phyloP scores from a whole-genome alignment of 2,888 invertebrate species.

The Calephelis perditalis region DNA sequence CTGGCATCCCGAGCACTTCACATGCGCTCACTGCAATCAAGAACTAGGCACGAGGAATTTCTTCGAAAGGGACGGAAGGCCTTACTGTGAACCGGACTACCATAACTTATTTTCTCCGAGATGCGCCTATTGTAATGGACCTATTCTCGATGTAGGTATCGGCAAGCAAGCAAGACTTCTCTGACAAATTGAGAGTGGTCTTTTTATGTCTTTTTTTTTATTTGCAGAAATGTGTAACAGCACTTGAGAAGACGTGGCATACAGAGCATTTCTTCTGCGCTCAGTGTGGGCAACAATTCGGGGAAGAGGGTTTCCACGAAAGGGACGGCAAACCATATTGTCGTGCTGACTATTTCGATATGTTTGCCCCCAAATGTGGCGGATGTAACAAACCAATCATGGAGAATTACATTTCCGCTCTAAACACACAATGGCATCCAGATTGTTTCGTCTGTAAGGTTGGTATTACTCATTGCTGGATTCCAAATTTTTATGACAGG shows the following conservation, averaged over 20 bases:
- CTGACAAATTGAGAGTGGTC: not conserved
- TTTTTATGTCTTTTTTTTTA: constrained; percentile 29
- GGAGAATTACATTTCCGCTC: constrained; percentile 98
- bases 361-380: constrained; percentile 98
- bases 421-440: constrained; percentile 98
- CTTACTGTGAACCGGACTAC: constrained; percentile 99
- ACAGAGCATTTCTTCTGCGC: constrained; percentile 99
- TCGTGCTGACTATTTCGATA: constrained; percentile 96
- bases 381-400: constrained; percentile 97
- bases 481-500: constrained; percentile 28
- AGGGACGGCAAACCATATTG: constrained; percentile 97
- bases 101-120: constrained; percentile 98
- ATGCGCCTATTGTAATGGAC: constrained; percentile 99
- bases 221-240: constrained; percentile 98
- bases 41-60: constrained; percentile 98
- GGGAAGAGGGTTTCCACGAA: constrained; percentile 99
- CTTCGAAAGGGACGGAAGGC: constrained; percentile 97
- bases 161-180: not conserved
- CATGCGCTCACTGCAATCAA: constrained; percentile 97
- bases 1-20: constrained; percentile 99
- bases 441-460: constrained; percentile 99
- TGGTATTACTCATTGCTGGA: constrained; percentile 61
- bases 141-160: constrained; percentile 95
- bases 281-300: constrained; percentile 97
- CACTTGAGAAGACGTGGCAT: constrained; percentile 98